A percentile compares a stretch with the other conserved stretches of the same genome.
Conservation (phyloP, 1,140 invertebrate species). For the Trachelipus rathkii region DNA sequence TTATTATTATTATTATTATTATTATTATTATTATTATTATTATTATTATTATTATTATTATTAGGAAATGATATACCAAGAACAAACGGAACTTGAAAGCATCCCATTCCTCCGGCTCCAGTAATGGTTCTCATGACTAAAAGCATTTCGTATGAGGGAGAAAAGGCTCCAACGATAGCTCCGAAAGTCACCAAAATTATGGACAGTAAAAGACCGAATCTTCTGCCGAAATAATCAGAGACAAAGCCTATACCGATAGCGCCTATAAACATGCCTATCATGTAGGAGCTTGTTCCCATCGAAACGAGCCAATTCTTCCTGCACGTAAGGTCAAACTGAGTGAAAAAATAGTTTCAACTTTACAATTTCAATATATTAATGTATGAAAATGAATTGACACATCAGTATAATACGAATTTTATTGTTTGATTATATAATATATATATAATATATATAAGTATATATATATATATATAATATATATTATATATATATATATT, state of each 20-base stretch:
- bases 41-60: no score
- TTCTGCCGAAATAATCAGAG: not conserved
- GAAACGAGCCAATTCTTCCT: not conserved
- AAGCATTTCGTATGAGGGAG: not conserved
- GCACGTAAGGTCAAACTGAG: not conserved
- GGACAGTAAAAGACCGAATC: not conserved
- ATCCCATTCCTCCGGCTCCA: not conserved
- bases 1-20: no score
- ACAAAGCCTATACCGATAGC: not conserved
- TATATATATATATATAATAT: no score
- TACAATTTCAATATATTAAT: no score
- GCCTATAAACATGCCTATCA: not conserved
- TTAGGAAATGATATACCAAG: not conserved
- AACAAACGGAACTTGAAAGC: slow-evolving; percentile 2
- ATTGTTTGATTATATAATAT: no score
- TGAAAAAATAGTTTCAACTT: not conserved
- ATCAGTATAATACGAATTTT: no score
- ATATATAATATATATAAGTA: no score
- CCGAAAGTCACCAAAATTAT: not conserved
- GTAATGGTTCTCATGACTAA: not conserved
- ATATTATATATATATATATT: no score
- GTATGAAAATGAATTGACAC: no score
- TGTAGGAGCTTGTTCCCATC: not conserved
- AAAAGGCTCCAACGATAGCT: not conserved
- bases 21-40: no score